Conservation (phyloP, 2,797 vertebrate genomes). For the Brotogeris chrysoptera region DNA sequence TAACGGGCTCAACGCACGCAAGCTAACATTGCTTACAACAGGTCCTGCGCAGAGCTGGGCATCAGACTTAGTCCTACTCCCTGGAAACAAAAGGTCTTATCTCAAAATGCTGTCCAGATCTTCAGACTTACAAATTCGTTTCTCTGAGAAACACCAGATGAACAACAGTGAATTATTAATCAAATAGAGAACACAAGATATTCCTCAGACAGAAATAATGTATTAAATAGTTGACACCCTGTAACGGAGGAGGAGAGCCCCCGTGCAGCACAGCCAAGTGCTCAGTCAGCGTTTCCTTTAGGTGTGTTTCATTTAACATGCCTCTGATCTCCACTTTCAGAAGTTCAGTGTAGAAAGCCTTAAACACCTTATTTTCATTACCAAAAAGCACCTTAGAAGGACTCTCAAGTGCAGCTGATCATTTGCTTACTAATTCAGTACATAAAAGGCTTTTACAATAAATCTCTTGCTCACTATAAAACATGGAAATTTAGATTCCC, state of each 20-base stretch:
- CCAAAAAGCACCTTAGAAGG: background rate
- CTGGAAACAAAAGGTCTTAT: background rate
- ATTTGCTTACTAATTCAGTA: constrained; percentile 4
- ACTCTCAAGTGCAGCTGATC: background rate
- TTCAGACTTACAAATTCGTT: background rate
- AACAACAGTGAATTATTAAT: background rate
- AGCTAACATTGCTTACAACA: background rate
- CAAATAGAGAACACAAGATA: background rate
- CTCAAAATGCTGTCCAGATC: background rate
- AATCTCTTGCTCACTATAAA: background rate
- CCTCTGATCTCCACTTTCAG: background rate
- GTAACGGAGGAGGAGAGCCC: background rate
- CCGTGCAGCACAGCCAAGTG: background rate
- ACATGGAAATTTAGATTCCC: background rate
- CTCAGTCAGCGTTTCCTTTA: background rate
- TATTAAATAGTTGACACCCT: background rate
- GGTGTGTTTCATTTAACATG: background rate
- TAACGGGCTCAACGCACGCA: background rate
- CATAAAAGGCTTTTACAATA: background rate
- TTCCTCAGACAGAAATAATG: background rate
- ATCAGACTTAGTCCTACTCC: background rate
- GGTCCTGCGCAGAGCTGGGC: background rate
- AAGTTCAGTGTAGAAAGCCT: background rate
- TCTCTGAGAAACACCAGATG: background rate
- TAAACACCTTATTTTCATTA: background rate